A percentile compares a stretch with the other conserved stretches of the same genome.
These are phyloP conservation scores for Lamellibrachia luymesi DNA, from an alignment of 1,140 invertebrate species.

Conservation along the genomic window DNA sequence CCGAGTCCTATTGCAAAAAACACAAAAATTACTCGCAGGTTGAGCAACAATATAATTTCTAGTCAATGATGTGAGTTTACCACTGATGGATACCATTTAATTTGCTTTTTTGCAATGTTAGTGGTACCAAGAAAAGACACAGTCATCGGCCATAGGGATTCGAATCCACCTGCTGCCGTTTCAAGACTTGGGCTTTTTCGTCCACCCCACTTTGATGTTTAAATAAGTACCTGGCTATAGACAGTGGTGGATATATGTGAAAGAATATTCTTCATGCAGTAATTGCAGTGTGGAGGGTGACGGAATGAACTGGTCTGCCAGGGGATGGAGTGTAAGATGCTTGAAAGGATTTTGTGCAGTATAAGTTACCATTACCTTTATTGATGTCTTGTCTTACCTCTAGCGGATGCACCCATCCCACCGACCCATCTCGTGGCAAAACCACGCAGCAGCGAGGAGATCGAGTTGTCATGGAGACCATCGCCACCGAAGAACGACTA, in stretches of 20 bases:
- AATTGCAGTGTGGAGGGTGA: too few relatives aligned
- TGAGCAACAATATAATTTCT: background rate
- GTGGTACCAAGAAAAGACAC: background rate
- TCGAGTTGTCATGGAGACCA: slow-evolving; percentile 5
- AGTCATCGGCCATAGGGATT: background rate
- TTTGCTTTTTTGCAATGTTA: background rate
- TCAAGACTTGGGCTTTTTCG: too few relatives aligned
- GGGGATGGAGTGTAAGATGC: too few relatives aligned
- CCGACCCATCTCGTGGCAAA: background rate
- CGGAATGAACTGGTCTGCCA: too few relatives aligned
- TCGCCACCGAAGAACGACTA: background rate
- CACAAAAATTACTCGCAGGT: background rate
- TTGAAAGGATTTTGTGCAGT: too few relatives aligned
- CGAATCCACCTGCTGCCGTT: too few relatives aligned
- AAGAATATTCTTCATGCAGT: too few relatives aligned
- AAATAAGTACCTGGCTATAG: too few relatives aligned
- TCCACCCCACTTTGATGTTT: too few relatives aligned
- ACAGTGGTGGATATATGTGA: too few relatives aligned
- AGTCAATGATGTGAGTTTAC: background rate
- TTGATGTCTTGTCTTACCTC: slow-evolving; percentile 7
- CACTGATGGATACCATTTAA: background rate
- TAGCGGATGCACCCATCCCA: background rate
- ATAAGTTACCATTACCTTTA: background rate
- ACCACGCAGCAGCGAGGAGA: background rate
- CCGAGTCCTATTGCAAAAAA: background rate